Conservation (phyloP, 2,888 invertebrate species). For the Nephrotoma appendiculata region DNA sequence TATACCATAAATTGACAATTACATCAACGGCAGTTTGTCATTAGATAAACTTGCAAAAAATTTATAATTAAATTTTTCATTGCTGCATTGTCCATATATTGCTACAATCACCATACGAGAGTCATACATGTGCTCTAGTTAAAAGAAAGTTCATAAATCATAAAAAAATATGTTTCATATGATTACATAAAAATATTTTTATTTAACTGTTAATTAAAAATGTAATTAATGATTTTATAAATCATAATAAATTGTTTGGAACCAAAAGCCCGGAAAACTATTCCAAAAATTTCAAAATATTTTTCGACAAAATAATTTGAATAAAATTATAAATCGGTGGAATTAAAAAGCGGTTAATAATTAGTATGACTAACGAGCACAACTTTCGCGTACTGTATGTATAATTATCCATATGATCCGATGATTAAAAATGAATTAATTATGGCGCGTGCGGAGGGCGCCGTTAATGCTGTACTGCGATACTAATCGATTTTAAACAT, state of each 20-base stretch:
- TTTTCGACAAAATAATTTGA: background rate
- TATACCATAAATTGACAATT: no score
- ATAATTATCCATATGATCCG: background rate
- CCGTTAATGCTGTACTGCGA: background rate
- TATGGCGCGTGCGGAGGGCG: background rate
- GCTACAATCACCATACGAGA: background rate
- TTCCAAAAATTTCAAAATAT: background rate
- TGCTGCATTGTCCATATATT: background rate
- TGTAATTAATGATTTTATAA: background rate
- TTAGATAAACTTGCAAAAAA: background rate
- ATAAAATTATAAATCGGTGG: background rate
- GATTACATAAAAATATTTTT: background rate
- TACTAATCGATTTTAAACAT: background rate
- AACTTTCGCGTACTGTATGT: background rate
- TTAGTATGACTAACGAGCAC: background rate
- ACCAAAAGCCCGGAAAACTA: background rate
- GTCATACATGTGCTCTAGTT: background rate
- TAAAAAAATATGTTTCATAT: background rate
- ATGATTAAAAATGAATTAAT: background rate
- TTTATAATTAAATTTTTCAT: background rate
- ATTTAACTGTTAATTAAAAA: background rate
- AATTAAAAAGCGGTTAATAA: background rate
- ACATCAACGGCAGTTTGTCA: background rate
- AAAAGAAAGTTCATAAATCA: background rate
- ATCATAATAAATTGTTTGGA: background rate